These are phyloP conservation scores for Oligia latruncula DNA, from an alignment of 2,888 invertebrate genomes.

Conservation along the genomic window DNA sequence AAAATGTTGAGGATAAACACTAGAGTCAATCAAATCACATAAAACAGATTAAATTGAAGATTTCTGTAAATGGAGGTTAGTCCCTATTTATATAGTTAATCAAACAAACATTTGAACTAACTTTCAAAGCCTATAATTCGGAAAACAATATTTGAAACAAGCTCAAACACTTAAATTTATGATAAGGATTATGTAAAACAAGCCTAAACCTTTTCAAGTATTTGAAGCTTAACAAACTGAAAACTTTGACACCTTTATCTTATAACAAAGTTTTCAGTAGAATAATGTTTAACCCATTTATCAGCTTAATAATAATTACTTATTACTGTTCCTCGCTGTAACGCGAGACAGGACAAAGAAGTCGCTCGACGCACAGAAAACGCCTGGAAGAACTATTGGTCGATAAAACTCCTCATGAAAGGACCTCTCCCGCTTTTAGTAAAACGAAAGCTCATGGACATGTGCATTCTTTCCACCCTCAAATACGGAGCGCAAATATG, in stretches of 20 bases:
- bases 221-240: constrained; percentile 17
- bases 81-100: not conserved
- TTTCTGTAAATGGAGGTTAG: not conserved
- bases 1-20: too few relatives aligned
- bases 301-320: not conserved
- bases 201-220: constrained; percentile 15
- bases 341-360: too few relatives aligned
- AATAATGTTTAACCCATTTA: not conserved
- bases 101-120: constrained; percentile 14
- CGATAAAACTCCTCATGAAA: too few relatives aligned
- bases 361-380: too few relatives aligned
- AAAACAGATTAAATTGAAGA: not conserved
- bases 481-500: too few relatives aligned
- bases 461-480: too few relatives aligned
- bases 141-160: constrained; percentile 15
- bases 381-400: too few relatives aligned
- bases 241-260: not conserved
- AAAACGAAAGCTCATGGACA: too few relatives aligned
- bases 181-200: constrained; percentile 29
- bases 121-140: constrained; percentile 5
- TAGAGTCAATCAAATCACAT: not conserved
- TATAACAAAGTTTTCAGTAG: not conserved
- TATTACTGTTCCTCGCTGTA: not conserved
- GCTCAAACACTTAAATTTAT: constrained; percentile 22
- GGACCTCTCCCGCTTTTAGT: too few relatives aligned